Conservation (phyloP, 2,797 vertebrate species). For the Hydrophis major region DNA sequence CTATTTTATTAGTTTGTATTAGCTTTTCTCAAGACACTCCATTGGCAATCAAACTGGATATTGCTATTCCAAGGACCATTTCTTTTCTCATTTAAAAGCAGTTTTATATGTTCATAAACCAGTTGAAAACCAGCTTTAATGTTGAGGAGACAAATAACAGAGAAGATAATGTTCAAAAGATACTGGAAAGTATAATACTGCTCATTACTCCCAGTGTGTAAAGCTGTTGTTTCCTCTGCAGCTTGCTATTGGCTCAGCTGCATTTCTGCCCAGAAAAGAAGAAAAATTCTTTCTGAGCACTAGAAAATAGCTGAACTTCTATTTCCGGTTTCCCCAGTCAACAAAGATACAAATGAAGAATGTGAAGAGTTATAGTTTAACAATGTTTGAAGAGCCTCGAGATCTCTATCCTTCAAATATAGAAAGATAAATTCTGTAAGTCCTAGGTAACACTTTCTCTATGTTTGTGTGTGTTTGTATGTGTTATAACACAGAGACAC, state of each 20-base stretch:
- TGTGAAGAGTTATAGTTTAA: background rate
- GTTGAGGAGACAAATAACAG: background rate
- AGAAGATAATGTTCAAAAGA: background rate
- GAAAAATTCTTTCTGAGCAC: background rate
- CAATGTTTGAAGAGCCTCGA: background rate
- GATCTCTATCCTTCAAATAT: background rate
- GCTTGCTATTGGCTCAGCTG: background rate
- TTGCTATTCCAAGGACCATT: background rate
- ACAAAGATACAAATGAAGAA: background rate
- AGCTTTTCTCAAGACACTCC: background rate
- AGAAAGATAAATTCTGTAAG: background rate
- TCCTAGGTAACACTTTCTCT: background rate
- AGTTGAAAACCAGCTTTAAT: background rate
- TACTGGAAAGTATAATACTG: background rate
- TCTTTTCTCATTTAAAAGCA: background rate
- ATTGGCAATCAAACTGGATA: background rate
- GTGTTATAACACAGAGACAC: background rate
- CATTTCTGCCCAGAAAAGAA: background rate
- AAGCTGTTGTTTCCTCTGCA: background rate
- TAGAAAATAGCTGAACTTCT: background rate
- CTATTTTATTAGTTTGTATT: background rate
- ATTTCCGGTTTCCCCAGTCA: background rate
- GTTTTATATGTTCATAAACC: background rate
- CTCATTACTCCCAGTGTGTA: background rate
- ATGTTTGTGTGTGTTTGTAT: background rate